Conservation (phyloP, 2,797 vertebrate genomes). For the Fundulus diaphanus region DNA sequence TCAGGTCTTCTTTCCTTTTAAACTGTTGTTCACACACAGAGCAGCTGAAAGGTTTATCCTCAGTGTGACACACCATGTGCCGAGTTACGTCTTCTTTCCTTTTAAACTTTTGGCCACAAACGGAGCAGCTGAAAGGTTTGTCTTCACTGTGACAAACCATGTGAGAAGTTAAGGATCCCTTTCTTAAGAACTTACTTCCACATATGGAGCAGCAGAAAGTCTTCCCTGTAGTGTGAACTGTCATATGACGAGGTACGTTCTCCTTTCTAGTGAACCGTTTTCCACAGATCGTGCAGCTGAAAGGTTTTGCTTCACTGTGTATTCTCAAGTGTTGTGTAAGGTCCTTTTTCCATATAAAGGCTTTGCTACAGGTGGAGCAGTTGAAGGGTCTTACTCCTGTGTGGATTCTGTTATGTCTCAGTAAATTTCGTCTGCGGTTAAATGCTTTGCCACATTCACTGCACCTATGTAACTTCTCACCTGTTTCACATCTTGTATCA, state of each 20-base stretch:
- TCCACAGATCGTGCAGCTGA: constrained; percentile 5
- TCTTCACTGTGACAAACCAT: background rate
- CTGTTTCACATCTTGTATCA: background rate
- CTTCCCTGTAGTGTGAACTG: background rate
- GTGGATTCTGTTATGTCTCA: constrained; percentile 5
- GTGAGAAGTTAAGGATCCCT: background rate
- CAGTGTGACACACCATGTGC: background rate
- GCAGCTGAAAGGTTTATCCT: background rate
- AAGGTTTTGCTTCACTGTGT: constrained; percentile 1
- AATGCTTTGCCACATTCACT: constrained; percentile 7
- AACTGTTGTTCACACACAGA: background rate
- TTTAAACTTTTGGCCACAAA: background rate
- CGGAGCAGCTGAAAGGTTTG: background rate
- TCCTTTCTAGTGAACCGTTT: background rate
- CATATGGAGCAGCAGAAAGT: background rate
- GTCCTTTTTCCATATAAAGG: background rate
- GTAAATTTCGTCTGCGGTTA: background rate
- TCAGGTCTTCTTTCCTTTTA: background rate
- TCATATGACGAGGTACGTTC: background rate
- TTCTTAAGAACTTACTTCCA: background rate
- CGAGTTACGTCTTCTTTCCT: background rate
- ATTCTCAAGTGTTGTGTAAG: background rate
- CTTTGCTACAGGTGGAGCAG: background rate
- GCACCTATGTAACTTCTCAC: background rate
- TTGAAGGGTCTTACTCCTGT: constrained; percentile 4